Evolutionary conservation across 2,113 vertebrate species (phyloP).

Genomic region (Equus quagga): DNA sequence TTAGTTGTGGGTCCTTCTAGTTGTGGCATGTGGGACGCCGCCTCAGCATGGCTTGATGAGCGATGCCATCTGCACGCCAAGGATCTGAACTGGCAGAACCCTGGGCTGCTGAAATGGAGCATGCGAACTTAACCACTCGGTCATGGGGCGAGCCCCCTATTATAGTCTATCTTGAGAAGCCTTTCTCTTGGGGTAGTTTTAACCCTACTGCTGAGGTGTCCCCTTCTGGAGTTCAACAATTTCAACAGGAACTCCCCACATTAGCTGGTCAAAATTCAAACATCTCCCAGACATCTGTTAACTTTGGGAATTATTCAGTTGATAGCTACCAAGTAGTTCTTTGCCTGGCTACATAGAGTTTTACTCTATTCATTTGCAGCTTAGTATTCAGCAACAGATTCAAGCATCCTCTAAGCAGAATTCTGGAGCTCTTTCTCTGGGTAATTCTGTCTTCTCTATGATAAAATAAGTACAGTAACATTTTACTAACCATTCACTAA

Average conservation of each 20-base stretch:
- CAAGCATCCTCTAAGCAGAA: neutral
- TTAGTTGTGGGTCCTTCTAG: too few relatives aligned
- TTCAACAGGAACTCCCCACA: neutral
- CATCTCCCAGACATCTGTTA: neutral
- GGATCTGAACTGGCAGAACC: too few relatives aligned
- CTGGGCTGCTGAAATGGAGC: too few relatives aligned
- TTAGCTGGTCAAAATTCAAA: neutral
- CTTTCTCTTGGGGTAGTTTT: neutral
- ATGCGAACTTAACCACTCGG: too few relatives aligned
- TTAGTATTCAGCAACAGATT: neutral
- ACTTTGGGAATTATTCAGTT: neutral
- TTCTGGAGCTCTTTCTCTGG: neutral
- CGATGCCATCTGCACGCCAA: too few relatives aligned
- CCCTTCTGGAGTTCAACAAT: neutral
- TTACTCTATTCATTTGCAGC: neutral
- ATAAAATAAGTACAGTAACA: neutral
- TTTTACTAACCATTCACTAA: neutral
- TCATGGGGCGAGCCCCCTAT: neutral
- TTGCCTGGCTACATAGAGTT: neutral
- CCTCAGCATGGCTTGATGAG: too few relatives aligned
- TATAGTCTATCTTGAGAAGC: neutral
- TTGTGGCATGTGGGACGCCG: too few relatives aligned
- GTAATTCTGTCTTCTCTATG: neutral
- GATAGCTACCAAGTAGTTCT: neutral
- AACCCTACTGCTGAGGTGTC: neutral